Evolutionary conservation across 2,888 invertebrate genomes (phyloP), one percentile per base, ranked within the genome.

Genomic region (Rhodophaea formosa): DNA sequence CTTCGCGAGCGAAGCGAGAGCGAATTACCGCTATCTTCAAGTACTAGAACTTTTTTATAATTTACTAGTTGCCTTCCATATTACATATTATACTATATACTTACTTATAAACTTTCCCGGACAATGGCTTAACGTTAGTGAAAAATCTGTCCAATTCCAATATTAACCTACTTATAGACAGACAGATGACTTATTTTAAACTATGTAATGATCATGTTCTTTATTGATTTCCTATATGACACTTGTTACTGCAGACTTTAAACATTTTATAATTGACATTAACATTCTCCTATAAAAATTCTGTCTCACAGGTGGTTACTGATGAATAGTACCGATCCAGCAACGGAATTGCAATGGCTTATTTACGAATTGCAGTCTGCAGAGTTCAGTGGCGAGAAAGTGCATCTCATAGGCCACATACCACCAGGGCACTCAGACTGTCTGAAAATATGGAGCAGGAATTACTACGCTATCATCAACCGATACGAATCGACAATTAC

Each of bases 371-470:
- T 99, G 10, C 98, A 98, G 77, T 95, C 96, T 10, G 98, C 99
- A 0, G 99, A 99, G 84, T 96, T 97, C 79, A 97, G 95, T 67
- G 96, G 96, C 12, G 98, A 98, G 82, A 98, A 98, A 83, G 99
- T 99, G 10, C 98, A 99, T 75, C 95, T 99, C n/a, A 96, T 99
- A 56, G 98, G 98, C 0, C 99, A 99, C 79, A 98, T 99, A 70
- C 98, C 98, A 0, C 98, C 99, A 0, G 98, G 98, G 3, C 96
- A 97, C 76, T 95, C 96, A 0, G 98, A 98, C 80, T 98, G 98
- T 74, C 86, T 98, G 39, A 97, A 97, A 88, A 96, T 98, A 5
- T 99, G 98, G 98, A 98, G 98, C 6, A 94, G 97, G 65, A 99
- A 99, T 85, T 97, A 97, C 80, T 97, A 97, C 75, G 95, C 95